Conservation (phyloP, 1,140 invertebrate species). For the Temnothorax curvispinosus region DNA sequence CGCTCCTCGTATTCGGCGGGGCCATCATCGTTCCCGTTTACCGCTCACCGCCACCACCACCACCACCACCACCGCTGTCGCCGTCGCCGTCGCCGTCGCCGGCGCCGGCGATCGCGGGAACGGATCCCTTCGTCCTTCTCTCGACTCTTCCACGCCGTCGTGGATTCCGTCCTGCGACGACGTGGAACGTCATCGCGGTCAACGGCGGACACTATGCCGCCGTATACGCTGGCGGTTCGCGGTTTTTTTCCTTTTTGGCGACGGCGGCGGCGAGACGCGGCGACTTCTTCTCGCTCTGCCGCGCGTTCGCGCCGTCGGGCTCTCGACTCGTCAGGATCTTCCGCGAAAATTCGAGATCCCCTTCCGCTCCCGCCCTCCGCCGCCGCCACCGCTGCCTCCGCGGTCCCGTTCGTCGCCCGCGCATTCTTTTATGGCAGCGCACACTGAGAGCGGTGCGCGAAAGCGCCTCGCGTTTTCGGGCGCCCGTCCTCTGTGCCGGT, state of each 20-base stretch:
- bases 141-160: background rate
- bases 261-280: background rate
- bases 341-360: background rate
- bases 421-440: constrained; percentile 35
- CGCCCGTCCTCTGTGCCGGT: background rate
- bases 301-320: background rate
- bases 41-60: background rate
- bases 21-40: constrained; percentile 56
- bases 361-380: background rate
- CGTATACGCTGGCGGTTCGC: background rate
- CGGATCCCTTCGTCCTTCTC: background rate
- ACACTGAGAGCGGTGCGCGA: constrained; percentile 46
- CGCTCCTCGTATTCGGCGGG: constrained; percentile 27
- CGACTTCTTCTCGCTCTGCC: background rate
- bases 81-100: background rate
- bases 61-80: too few relatives aligned
- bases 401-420: background rate
- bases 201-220: background rate
- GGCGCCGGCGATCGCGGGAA: background rate
- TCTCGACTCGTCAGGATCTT: background rate
- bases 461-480: constrained; percentile 51
- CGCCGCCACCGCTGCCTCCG: background rate
- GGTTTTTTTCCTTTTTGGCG: background rate
- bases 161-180: background rate
- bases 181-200: background rate